Evolutionary conservation across 2,888 invertebrate genomes (phyloP), one percentile per base, ranked within the genome.

Genomic region (Netelia virgata): DNA sequence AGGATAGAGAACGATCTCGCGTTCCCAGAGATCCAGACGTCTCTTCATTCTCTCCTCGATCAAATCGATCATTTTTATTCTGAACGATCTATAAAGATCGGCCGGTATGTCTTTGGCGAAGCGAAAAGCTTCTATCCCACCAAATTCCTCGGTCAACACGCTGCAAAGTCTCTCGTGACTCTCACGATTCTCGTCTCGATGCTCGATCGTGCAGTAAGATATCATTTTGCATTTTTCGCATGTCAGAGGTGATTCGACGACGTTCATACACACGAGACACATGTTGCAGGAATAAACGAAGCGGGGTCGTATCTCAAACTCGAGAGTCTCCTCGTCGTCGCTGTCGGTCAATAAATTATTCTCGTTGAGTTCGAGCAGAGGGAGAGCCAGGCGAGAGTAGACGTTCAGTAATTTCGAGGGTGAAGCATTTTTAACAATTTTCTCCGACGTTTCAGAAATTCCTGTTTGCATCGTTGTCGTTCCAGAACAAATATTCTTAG

Each of bases 1-100:
- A 0, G 97, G 96, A 89, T 96, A 97, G 23, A 97, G 93, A 28
- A 97, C 91, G 0, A 96, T 95, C 90, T 97, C 97, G 84, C 95
- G 96, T 90, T 97, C 97, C 94, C 96, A 96, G 0, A 96, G 95
- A 14, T 95, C 94, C 61, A 97, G 90, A 1, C 94, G 91, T 10
- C 96, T 94, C 84, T 95, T 95, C 3, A 96, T 91, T 1, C 94
- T 93, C 77, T 95, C 94, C 90, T 96, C 96, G 76, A 96, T 94
- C 0, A 95, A 94, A 0, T 95, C 94, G 66, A 96, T 95, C 89
- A 95, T 94, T 85, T 95, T 95, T 92, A 96, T 95, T 16, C 96
- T 94, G 47, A 95, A 94, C 0, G 95, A 94, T 0, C 96, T 94
- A 91, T 96, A 97, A 84, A 95, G 94, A 23, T 96, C 95, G 0